Evolutionary conservation across 2,888 invertebrate species (phyloP).

Genomic region (Lacanobia oleracea): DNA sequence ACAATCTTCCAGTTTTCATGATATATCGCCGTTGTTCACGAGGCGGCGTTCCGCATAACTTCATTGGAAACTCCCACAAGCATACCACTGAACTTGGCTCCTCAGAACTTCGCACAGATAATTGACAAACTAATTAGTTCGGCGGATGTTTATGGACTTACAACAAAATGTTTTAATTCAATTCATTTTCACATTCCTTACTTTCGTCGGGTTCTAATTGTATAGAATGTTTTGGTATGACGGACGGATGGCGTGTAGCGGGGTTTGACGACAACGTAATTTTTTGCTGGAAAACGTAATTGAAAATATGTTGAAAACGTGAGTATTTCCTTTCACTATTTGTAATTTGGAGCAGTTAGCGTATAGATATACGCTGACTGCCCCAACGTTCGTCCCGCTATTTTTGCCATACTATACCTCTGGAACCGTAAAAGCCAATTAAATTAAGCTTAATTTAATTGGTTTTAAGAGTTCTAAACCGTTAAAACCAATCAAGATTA

Average conservation of each 20-base stretch:
- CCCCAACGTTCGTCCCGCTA: no score
- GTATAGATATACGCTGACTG: no score
- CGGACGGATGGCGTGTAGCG: background rate
- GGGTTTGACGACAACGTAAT: slow-evolving; percentile 1
- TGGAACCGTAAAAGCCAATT: no score
- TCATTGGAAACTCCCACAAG: slow-evolving; percentile 82
- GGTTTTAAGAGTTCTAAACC: no score
- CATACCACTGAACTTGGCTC: slow-evolving; percentile 55
- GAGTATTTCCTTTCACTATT: no score
- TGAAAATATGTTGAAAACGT: no score
- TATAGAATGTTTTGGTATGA: slow-evolving; percentile 23
- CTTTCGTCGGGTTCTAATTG: slow-evolving; percentile 46
- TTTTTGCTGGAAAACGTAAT: no score
- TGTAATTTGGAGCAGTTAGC: no score
- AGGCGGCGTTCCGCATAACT: slow-evolving; percentile 87
- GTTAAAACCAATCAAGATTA: no score
- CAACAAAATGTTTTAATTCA: slow-evolving; percentile 46
- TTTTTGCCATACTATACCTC: no score
- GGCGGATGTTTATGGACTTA: slow-evolving; percentile 55
- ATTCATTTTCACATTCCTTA: slow-evolving; percentile 50
- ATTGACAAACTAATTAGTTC: slow-evolving; percentile 63
- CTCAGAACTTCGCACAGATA: slow-evolving; percentile 55
- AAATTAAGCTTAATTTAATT: no score
- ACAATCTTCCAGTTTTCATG: slow-evolving; percentile 69
- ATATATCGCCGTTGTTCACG: slow-evolving; percentile 77